Evolutionary conservation across 2,797 vertebrate genomes (phyloP), one percentile per base, ranked within the genome.

Genomic region (Protosalanx chinensis): DNA sequence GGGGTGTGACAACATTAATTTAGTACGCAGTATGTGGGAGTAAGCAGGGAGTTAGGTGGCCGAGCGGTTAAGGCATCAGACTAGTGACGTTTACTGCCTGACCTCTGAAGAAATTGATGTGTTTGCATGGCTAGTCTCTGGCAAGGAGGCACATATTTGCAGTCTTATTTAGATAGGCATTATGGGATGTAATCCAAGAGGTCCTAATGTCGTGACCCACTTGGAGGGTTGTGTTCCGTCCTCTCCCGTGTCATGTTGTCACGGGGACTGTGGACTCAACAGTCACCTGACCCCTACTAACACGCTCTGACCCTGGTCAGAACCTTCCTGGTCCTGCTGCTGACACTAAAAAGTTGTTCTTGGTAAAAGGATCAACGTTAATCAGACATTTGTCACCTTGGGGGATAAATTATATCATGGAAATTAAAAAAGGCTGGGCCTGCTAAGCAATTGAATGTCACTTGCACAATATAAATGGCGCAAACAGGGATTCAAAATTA

Each of bases 291-390:
- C 61, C 30, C 29, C 30, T 63, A n/a, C 62, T 35, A 64, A n/a
- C 3, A 37, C 33, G 10, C 16, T 37, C 18, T 35, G 3, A 35
- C 33, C 62, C 33, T 4, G 32, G 18, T 10, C 33, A 10, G 33
- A 41, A 41, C 37, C 37, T 41, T 3, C 5, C 51, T 53, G 51
- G 8, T 4, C 30, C 60, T 53, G 15, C 51, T n/a, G 60, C 72
- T n/a, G 63, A 71, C 63, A 41, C 30, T 32, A n/a, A 15, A 10
- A 51, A 64, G 72, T 65, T 68, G 30, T 57, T 64, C 70, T 72
- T 60, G 49, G 71, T 71, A n/a, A n/a, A 20, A 33, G 27, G 15
- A 46, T 12, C 13, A 58, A 56, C 61, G 63, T 73, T 73, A 51
- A 27, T 27, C 23, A 27, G 23, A 27, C 15, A 41, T 65, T 71